phyloP scores from a whole-genome alignment of 2,888 invertebrate genomes.

The Chrysina gloriosa region DNA sequence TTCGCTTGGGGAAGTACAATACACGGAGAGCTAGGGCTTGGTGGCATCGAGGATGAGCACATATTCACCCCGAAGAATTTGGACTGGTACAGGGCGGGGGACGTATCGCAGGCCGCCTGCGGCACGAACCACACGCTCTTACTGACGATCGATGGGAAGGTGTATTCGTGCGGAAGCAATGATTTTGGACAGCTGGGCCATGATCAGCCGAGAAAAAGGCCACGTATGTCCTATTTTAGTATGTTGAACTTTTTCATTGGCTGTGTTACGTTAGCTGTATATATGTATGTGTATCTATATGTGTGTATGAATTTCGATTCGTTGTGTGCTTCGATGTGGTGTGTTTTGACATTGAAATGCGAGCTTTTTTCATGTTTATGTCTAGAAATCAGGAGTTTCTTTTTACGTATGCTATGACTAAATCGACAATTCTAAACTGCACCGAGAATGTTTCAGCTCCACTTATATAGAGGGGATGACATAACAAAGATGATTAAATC shows the following conservation, averaged over 20 bases:
- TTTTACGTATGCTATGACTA: too few species aligned
- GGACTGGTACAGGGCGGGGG: conserved; percentile 71
- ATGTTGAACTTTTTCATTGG: conserved; percentile 62
- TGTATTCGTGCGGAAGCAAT: conserved; percentile 94
- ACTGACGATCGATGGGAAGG: conserved; percentile 79
- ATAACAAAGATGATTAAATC: too few species aligned
- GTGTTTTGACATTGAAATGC: too few species aligned
- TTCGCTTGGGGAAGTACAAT: conserved; percentile 83
- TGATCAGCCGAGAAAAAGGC: conserved; percentile 72
- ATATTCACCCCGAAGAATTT: conserved; percentile 72
- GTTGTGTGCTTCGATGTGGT: conserved; percentile 62
- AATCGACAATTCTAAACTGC: too few species aligned
- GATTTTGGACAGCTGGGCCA: conserved; percentile 93
- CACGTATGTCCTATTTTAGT: conserved; percentile 75
- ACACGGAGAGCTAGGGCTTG: conserved; percentile 83
- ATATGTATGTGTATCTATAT: neutral
- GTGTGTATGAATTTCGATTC: conserved; percentile 53
- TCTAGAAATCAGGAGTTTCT: too few species aligned
- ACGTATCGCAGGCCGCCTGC: conserved; percentile 73
- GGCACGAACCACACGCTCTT: conserved; percentile 87
- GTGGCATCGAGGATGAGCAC: conserved; percentile 80
- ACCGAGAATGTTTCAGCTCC: too few species aligned
- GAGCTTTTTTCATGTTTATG: too few species aligned
- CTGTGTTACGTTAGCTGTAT: conserved; percentile 37
- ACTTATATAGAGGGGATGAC: too few species aligned